A percentile compares a stretch with the other conserved stretches of the same genome.
These are phyloP conservation scores for Colletes collaris DNA, from an alignment of 2,888 invertebrate species.

Conservation along the genomic window DNA sequence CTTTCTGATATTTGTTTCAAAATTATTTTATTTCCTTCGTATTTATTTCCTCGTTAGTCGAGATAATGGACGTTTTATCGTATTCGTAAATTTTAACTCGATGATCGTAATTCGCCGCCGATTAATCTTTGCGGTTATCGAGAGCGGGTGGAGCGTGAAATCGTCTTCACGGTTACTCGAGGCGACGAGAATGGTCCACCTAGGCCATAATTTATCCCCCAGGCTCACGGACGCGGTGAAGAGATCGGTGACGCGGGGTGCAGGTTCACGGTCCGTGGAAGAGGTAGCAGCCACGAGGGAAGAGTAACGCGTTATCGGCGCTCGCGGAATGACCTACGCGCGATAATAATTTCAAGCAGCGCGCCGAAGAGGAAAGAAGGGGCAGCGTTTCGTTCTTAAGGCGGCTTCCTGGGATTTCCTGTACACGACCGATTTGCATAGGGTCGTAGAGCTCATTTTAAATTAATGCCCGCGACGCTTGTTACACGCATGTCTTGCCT, in stretches of 20 bases:
- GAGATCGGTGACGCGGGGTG: slow-evolving; percentile 32
- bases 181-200: slow-evolving; percentile 4
- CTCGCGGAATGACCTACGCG: slow-evolving; percentile 19
- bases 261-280: slow-evolving; percentile 28
- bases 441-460: slow-evolving; percentile 71
- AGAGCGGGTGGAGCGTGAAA: slow-evolving; percentile 2
- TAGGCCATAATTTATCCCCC: slow-evolving; percentile 14
- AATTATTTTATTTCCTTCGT: too few relatives aligned
- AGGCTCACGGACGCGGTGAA: neutral
- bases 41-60: too few relatives aligned
- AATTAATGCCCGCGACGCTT: slow-evolving; percentile 76
- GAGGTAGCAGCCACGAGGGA: slow-evolving; percentile 25
- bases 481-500: slow-evolving; percentile 70
- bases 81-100: neutral
- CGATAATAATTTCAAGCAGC: slow-evolving; percentile 63
- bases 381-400: slow-evolving; percentile 35
- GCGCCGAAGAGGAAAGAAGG: slow-evolving; percentile 12
- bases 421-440: slow-evolving; percentile 75
- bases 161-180: slow-evolving; percentile 14
- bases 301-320: slow-evolving; percentile 39
- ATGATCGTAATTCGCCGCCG: slow-evolving; percentile 15
- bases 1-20: too few relatives aligned
- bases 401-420: slow-evolving; percentile 73
- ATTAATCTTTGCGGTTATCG: slow-evolving; percentile 24
- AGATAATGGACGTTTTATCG: neutral